A percentile compares a stretch with the other conserved stretches of the same genome.
Evolutionary conservation across 1,140 invertebrate genomes (phyloP).

Genomic region (Leptopilina clavipes): DNA sequence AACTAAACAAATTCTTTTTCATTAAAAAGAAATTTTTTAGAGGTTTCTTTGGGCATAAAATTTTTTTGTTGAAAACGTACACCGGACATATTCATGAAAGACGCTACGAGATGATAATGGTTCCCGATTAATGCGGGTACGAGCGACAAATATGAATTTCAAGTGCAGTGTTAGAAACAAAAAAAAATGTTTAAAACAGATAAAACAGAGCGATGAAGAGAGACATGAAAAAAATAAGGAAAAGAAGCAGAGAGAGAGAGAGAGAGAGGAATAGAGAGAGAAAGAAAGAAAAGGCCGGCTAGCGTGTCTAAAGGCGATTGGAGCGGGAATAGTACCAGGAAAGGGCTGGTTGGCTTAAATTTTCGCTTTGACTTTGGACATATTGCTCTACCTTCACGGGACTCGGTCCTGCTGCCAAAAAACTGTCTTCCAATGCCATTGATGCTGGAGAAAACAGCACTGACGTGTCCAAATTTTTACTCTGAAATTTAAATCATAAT

Average conservation of each 20-base stretch:
- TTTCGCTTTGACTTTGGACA: slow-evolving; percentile 67
- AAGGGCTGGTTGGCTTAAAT: slow-evolving; percentile 68
- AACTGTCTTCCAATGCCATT: slow-evolving; percentile 79
- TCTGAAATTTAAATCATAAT: slow-evolving; percentile 76
- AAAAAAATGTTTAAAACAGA: slow-evolving; percentile 37
- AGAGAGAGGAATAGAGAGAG: slow-evolving; percentile 36
- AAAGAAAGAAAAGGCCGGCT: slow-evolving; percentile 69
- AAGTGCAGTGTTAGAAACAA: slow-evolving; percentile 38
- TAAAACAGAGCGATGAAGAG: slow-evolving; percentile 46
- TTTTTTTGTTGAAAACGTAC: slow-evolving; percentile 4
- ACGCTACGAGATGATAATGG: slow-evolving; percentile 4
- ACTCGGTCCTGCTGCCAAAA: slow-evolving; percentile 69
- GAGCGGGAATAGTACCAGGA: slow-evolving; percentile 74
- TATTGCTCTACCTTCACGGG: slow-evolving; percentile 71
- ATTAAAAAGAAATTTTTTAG: too few relatives aligned
- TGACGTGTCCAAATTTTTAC: slow-evolving; percentile 89
- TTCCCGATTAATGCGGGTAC: slow-evolving; percentile 27
- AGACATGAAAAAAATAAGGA: slow-evolving; percentile 42
- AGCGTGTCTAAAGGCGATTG: slow-evolving; percentile 75
- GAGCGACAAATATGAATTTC: slow-evolving; percentile 35
- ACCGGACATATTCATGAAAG: slow-evolving; percentile 28
- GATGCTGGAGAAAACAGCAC: slow-evolving; percentile 90
- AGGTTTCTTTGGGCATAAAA: slow-evolving; percentile 11
- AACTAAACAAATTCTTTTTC: too few relatives aligned
- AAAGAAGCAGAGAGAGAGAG: slow-evolving; percentile 52